Base-by-base conservation (phyloP, 2,888 invertebrate species). In the Nasonia oneida region DNA sequence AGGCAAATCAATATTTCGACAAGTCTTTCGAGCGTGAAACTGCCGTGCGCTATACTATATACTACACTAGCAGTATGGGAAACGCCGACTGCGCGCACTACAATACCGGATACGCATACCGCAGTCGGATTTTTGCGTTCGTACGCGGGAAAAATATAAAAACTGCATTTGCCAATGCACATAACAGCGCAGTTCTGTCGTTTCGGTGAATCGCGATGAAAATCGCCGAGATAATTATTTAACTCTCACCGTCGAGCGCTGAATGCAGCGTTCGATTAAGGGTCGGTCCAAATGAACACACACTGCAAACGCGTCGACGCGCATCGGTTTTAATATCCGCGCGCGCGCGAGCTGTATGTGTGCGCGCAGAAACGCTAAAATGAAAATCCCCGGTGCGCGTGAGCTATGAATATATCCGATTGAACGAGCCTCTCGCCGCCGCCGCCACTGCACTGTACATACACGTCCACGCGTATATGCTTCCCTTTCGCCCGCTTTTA, bases 261-360 rank as follows among this genome's bases (percentile, higher is more conserved):
- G 89, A 90, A 86, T 29, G 29, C 88, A 88, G 87, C 87, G 87
- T 90, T 90, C 89, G 90, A 91, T 91, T 90, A 90, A 89, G 86
- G 86, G 75, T 80, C 80, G 47, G 88, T 90, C 83, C 89, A 90
- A 89, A 90, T 89, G 90, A 90, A 90, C 80, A 47, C 42, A 75
- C 57, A 71, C 53, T 47, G 73, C 15, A 5, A 76, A 80, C 86
- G 61, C 75, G 6, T 75, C 78, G 79, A 78, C 64, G 57, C 64
- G 81, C 61, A 78, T 82, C 53, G 74, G 57, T 78, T 83, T 83
- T 86, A 78, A 83, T 83, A 70, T 50, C 57, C n/a, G 12, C 37
- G 33, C n/a, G 15, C 5, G 37, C 29, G 5, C 23, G 23, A 37
- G 15, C 61, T 74, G 29, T 50, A 18, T 14, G n/a, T 39, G 2